These are phyloP conservation scores for Drosophila quasianomalipes DNA, from an alignment of 2,888 invertebrate genomes.

Conservation along the genomic window DNA sequence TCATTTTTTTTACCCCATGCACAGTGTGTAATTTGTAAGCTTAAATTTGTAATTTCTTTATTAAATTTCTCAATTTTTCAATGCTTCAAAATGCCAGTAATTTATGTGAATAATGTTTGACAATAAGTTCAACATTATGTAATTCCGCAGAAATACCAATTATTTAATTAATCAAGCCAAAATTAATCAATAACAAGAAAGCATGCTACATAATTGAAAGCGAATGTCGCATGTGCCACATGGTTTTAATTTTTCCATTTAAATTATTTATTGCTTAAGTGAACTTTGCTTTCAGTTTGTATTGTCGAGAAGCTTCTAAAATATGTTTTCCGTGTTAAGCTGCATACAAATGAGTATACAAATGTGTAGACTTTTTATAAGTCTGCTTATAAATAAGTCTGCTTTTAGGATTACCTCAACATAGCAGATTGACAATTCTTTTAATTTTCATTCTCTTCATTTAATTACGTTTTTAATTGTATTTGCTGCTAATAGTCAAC, in stretches of 20 bases:
- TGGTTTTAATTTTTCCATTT: neutral
- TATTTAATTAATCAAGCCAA: neutral
- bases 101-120: neutral
- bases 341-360: neutral
- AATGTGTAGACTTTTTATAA: neutral
- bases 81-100: neutral
- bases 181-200: neutral
- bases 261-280: neutral
- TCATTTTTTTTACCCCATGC: neutral
- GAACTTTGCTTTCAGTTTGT: neutral
- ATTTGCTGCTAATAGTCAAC: conserved; percentile 17
- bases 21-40: conserved; percentile 18
- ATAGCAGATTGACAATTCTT: neutral
- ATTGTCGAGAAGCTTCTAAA: neutral
- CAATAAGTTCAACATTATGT: neutral
- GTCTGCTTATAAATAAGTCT: neutral
- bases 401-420: neutral
- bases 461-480: conserved; percentile 4
- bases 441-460: neutral
- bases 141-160: neutral
- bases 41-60: neutral
- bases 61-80: too few relatives aligned
- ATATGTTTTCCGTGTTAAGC: neutral
- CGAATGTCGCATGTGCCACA: neutral
- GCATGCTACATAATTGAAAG: neutral